Base-by-base conservation (phyloP, 23 tunicate species). In the Halocynthia aurantium region DNA sequence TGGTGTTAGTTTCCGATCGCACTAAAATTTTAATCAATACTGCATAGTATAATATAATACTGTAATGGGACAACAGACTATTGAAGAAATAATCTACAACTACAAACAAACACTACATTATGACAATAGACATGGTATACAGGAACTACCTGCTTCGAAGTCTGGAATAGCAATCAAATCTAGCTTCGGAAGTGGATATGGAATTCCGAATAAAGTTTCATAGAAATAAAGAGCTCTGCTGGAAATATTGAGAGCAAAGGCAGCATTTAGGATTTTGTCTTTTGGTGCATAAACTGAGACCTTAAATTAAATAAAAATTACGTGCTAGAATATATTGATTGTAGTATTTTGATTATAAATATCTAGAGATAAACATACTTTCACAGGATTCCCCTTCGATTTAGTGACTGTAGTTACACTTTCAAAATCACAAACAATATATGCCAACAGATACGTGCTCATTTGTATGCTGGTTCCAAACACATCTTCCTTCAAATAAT, bases 121-220 rank as follows among this genome's bases (percentile, higher is more conserved):
- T 31, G 44, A 31, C 44, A 31, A 31, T 31, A 31, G 44, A 31
- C 44, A 60, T 1, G 2, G n/a, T 60, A 15, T 60, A 15, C 17
- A 60, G 64, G 17, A 67, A 21, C 10, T 64, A 86, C 92, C 97
- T 50, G 99, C 94, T 11, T 79, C 99, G 81, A 94, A 94, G 78
- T 94, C 95, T 15, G 99, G 99, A 52, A 94, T 81, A 44, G 99
- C 99, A 17, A 85, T 84, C 52, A 88, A 69, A 52, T 94, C 99
- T 73, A 94, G 44, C 67, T 94, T 94, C 12, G 88, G 84, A 57
- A 94, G 82, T 15, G 90, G 91, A 60, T 93, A 94, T 13, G 90
- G 87, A 57, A 94, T 81, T 55, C 84, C 64, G 67, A 88, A 94
- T 20, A 84, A 52, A 12, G 82, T 69, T 51, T 94, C 99, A 62